Percentiles rank a stretch among this genome's conserved stretches.
Conservation (phyloP, 2,797 vertebrate genomes). For the Myoxocephalus aenaeus region DNA sequence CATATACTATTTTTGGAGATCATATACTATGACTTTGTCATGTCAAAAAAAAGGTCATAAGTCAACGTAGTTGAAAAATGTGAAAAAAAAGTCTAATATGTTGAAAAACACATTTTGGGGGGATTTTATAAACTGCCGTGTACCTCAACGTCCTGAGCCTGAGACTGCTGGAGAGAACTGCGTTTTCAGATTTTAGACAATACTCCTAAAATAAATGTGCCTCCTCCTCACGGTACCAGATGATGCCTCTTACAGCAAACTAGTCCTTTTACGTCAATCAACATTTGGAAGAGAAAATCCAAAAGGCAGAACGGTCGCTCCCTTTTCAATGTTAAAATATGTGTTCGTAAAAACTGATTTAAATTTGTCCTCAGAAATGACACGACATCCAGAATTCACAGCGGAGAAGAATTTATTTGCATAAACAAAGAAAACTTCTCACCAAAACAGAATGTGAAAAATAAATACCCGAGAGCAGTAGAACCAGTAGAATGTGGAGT, state of each 20-base stretch:
- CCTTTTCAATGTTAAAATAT: not conserved
- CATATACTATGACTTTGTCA: no score
- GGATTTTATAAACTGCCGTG: no score
- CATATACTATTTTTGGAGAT: no score
- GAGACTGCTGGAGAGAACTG: no score
- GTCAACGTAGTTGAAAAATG: no score
- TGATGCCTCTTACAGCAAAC: not conserved
- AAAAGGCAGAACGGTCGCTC: not conserved
- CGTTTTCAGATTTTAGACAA: not conserved
- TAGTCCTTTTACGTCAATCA: not conserved
- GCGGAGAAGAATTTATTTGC: constrained; percentile 62
- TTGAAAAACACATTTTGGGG: no score
- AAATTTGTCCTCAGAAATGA: not conserved
- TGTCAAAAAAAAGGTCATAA: no score
- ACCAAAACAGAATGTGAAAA: constrained; percentile 59
- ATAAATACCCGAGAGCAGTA: constrained; percentile 71
- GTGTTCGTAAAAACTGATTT: not conserved
- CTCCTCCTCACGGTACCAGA: not conserved
- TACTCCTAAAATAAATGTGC: not conserved
- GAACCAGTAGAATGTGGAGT: constrained; percentile 42
- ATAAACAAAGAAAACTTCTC: constrained; percentile 58
- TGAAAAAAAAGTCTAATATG: no score
- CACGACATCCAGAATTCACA: not conserved
- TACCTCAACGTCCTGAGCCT: no score
- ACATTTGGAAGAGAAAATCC: not conserved